phyloP scores from a whole-genome alignment of 2,797 vertebrate genomes.

The Onychomys torridus region DNA sequence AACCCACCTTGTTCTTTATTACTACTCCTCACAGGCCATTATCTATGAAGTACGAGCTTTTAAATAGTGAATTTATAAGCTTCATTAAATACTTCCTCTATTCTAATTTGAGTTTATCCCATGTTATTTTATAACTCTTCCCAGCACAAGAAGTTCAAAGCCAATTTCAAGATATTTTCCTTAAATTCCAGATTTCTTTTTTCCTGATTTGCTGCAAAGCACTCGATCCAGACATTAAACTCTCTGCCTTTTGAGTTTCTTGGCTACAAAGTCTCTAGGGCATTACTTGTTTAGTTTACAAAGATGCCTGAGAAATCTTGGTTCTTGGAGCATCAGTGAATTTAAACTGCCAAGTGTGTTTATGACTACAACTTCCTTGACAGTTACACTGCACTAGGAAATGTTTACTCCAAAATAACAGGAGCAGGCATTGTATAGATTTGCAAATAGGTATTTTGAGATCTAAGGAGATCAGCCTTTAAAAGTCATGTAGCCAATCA shows the following conservation, averaged over 20 bases:
- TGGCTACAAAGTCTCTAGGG: conserved; percentile 7
- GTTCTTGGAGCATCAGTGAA: background rate
- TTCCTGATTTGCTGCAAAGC: background rate
- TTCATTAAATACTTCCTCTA: conserved; percentile 52
- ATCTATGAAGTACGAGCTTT: conserved; percentile 57
- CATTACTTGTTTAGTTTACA: background rate
- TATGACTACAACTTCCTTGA: conserved; percentile 23
- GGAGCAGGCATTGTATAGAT: background rate
- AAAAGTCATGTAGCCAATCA: background rate
- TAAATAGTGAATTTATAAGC: conserved; percentile 26
- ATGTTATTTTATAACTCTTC: conserved; percentile 29
- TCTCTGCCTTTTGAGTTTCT: conserved; percentile 1
- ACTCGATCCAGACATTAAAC: background rate
- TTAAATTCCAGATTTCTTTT: conserved; percentile 55
- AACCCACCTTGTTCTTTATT: background rate
- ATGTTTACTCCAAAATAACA: conserved; percentile 29
- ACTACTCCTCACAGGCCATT: background rate
- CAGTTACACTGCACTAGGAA: background rate
- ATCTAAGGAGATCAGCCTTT: background rate
- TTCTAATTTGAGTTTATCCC: background rate
- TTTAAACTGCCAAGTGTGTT: conserved; percentile 25
- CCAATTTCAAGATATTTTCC: background rate
- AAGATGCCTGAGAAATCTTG: conserved; percentile 32
- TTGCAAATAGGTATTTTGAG: background rate
- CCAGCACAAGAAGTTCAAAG: background rate